Evolutionary conservation across 2,113 vertebrate species (phyloP).

Genomic region (Callopanchax toddi): DNA sequence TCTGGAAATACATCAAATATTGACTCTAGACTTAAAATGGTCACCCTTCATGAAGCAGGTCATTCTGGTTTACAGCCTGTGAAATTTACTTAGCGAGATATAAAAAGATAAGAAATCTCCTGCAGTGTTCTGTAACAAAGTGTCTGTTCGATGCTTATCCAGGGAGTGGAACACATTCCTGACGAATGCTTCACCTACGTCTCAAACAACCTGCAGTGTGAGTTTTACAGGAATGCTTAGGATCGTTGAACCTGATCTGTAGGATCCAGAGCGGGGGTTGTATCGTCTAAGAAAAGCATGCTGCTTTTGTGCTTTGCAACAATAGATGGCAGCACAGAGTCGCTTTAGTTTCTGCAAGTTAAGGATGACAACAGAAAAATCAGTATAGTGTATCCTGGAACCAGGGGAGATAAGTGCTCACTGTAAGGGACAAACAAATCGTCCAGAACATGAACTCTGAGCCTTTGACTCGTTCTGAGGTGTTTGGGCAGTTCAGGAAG

Average conservation of each 20-base stretch:
- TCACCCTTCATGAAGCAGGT: neutral
- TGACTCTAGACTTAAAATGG: neutral
- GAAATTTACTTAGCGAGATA: neutral
- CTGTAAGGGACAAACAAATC: conserved; percentile 8
- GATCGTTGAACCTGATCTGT: conserved; percentile 1
- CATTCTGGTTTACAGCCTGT: neutral
- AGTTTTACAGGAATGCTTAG: neutral
- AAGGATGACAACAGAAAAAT: conserved; percentile 34
- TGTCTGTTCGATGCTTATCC: conserved; percentile 32
- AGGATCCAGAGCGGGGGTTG: neutral
- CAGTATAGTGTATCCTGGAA: neutral
- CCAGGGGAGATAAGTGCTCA: neutral
- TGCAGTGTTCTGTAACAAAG: neutral
- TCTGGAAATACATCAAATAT: neutral
- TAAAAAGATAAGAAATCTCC: conserved; percentile 2
- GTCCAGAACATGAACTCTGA: conserved; percentile 56
- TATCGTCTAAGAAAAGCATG: neutral
- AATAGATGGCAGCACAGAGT: conserved; percentile 63
- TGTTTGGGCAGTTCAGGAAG: conserved; percentile 82
- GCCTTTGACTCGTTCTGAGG: conserved; percentile 73
- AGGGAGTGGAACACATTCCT: conserved; percentile 47
- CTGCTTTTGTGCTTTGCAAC: conserved; percentile 10
- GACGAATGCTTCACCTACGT: neutral
- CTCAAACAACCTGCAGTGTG: conserved; percentile 12
- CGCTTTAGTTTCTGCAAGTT: conserved; percentile 22